Evolutionary conservation across 1,140 invertebrate genomes (phyloP), one percentile per base, ranked within the genome.

Genomic region (Papilio machaon): DNA sequence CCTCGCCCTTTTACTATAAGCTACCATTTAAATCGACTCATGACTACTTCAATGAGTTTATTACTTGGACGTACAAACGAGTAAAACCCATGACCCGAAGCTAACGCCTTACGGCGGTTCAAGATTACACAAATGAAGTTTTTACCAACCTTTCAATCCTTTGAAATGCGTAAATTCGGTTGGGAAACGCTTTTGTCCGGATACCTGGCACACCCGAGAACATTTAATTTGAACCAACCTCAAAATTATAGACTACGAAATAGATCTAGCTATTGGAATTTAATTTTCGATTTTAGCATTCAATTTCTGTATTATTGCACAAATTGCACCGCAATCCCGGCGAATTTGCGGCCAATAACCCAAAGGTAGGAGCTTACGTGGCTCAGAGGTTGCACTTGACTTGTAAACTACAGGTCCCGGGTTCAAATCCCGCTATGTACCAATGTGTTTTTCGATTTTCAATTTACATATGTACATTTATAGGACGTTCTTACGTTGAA

Each of bases 1-100:
- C 84, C 84, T 85, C 84, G 84, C 84, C 84, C 84, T 85, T 85
- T 85, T 82, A 83, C 81, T 81, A 82, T 82, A 81, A 70, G 35
- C 76, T 49, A 58, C 79, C 80, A 80, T 82, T 70, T 60, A 81
- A 81, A 82, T 81, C 82, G 54, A 67, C 78, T 47, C 74, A 74
- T 81, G 67, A 77, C 64, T 79, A 52, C 77, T 70, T 70, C 64
- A 70, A 35, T 70, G 64, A 70, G 64, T 70, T 70, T 70, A 70
- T 70, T 70, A 38, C 30, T 38, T 70, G 35, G 64, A 70, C 64
- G 30, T 11, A 70, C 5, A 70, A 70, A 70, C 64, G 30, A 70
- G 64, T 70, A 70, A 64, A 70, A 70, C 64, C 30, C 64, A 70
- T 70, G 64, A 70, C 64, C 64, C 64, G 64, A 17, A 70, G 30